These are phyloP conservation scores for Eulemur albifrons DNA, from an alignment of 2,797 vertebrate species.

Conservation along the genomic window DNA sequence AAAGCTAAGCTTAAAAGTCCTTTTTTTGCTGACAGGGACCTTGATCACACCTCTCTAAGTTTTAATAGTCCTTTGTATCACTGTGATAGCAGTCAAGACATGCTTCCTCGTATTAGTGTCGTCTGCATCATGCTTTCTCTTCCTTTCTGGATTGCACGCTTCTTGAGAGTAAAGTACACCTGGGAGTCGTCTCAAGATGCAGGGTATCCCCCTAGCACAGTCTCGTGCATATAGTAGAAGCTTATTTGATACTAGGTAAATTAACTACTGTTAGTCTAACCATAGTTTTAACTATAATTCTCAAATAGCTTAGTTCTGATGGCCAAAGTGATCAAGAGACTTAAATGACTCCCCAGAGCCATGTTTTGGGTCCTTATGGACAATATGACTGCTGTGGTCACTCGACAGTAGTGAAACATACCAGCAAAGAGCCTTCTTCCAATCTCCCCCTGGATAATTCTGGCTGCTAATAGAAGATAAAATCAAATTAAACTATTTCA, in stretches of 20 bases:
- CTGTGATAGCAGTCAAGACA: neutral
- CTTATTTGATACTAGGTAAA: neutral
- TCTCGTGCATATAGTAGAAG: neutral
- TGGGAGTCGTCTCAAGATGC: neutral
- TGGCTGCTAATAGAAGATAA: neutral
- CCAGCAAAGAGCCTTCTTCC: neutral
- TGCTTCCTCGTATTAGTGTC: too few relatives aligned
- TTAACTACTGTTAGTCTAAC: neutral
- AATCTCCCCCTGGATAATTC: neutral
- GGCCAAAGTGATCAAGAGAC: neutral
- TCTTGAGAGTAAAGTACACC: neutral
- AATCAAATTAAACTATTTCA: neutral
- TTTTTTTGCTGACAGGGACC: neutral
- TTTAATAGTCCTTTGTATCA: neutral
- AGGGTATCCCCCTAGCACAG: neutral
- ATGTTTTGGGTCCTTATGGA: neutral
- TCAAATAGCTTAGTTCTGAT: neutral
- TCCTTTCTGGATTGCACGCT: neutral
- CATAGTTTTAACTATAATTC: neutral
- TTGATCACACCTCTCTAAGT: neutral
- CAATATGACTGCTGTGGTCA: neutral
- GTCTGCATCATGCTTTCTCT: neutral
- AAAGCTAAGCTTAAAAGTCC: neutral
- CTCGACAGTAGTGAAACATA: accelerated
- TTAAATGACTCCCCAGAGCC: neutral